A percentile compares a stretch with the other conserved stretches of the same genome.
These are phyloP conservation scores for Amblyopsis hoosieri DNA, from an alignment of 2,797 vertebrate species.

Conservation along the genomic window DNA sequence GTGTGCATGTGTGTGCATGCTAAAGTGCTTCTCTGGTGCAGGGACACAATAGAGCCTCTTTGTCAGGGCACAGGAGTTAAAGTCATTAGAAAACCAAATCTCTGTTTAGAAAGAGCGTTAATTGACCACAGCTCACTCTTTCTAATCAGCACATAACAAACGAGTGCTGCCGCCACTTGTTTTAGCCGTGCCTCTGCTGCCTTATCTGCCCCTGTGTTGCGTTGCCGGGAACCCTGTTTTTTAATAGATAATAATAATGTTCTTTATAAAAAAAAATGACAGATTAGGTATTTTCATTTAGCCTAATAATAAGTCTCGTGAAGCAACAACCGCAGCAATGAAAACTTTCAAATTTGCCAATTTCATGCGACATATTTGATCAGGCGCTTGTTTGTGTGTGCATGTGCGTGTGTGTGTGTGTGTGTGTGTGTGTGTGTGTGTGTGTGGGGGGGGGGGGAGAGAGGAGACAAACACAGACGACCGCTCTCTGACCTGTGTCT, in stretches of 20 bases:
- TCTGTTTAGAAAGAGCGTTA: constrained; percentile 81
- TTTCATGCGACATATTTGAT: too few species aligned
- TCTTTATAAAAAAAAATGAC: too few species aligned
- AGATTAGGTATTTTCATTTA: too few species aligned
- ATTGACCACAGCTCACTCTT: constrained; percentile 80
- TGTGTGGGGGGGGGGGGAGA: constrained; percentile 7
- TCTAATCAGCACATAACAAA: constrained; percentile 77
- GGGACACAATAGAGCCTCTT: constrained; percentile 79
- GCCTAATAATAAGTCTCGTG: too few species aligned
- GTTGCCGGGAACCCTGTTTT: too few species aligned
- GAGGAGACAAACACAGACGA: background rate
- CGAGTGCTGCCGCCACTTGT: constrained; percentile 63
- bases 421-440: constrained; percentile 7
- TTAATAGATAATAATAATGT: too few species aligned
- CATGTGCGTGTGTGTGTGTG: background rate
- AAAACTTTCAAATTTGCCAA: too few species aligned
- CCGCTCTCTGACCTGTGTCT: constrained; percentile 83
- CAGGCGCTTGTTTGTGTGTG: background rate
- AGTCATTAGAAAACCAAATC: constrained; percentile 86
- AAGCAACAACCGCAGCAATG: too few species aligned
- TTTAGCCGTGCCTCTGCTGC: constrained; percentile 56
- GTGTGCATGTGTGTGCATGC: constrained; percentile 45
- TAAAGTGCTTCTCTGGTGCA: constrained; percentile 73
- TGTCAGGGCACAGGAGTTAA: constrained; percentile 81
- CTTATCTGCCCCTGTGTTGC: constrained; percentile 36